phyloP scores from a whole-genome alignment of 2,888 invertebrate genomes.

The Hecatera dysodea region DNA sequence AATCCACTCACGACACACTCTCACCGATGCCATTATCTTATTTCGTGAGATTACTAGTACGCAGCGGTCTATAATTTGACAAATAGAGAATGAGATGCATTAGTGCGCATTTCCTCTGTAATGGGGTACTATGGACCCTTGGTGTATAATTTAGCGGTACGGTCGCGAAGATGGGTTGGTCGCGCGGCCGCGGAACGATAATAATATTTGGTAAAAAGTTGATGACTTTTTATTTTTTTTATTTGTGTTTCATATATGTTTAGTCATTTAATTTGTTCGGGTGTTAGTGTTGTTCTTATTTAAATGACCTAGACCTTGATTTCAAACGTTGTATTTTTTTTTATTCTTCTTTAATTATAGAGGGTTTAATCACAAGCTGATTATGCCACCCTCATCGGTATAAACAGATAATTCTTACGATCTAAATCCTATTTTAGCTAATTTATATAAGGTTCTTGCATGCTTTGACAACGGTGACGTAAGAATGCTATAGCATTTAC shows the following conservation, averaged over 20 bases:
- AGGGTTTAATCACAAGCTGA: too few relatives aligned
- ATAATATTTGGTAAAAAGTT: conserved; percentile 82
- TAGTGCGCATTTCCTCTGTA: conserved; percentile 88
- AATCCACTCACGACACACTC: conserved; percentile 79
- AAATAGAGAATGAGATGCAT: conserved; percentile 90
- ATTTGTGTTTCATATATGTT: conserved; percentile 76
- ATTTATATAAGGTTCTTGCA: too few relatives aligned
- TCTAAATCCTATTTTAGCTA: too few relatives aligned
- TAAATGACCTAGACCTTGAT: neutral
- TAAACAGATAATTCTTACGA: too few relatives aligned
- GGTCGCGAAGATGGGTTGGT: conserved; percentile 82
- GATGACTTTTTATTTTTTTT: conserved; percentile 74
- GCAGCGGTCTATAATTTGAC: conserved; percentile 88
- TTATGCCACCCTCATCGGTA: too few relatives aligned
- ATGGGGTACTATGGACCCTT: conserved; percentile 82
- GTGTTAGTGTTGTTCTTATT: conserved; percentile 31
- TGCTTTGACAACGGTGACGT: too few relatives aligned
- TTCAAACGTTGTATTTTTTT: too few relatives aligned
- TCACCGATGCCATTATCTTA: conserved; percentile 80
- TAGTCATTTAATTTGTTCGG: conserved; percentile 58
- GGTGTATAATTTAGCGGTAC: conserved; percentile 87
- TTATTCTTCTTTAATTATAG: too few relatives aligned
- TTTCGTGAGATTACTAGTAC: conserved; percentile 83
- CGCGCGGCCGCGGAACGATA: conserved; percentile 67
- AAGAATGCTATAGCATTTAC: too few relatives aligned